Percentiles rank a stretch among this genome's conserved stretches.
Conservation (phyloP, 2,797 vertebrate genomes). For the Prunella strophiata region DNA sequence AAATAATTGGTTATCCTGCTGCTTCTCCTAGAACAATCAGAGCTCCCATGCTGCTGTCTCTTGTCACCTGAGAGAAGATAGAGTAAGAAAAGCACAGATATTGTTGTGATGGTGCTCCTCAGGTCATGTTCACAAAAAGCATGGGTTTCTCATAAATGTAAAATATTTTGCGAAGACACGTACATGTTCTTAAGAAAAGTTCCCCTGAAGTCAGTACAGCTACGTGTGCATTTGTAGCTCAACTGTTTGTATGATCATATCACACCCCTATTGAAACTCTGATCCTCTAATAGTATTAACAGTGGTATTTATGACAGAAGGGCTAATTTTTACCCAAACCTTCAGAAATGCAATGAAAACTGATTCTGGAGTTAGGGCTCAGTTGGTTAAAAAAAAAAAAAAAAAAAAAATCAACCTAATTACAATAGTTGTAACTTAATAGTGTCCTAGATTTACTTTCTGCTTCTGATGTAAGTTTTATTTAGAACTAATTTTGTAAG, state of each 20-base stretch:
- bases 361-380: not conserved
- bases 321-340: not conserved
- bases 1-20: not conserved
- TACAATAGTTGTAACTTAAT: not conserved
- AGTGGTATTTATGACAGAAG: not conserved
- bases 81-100: not conserved
- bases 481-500: not conserved
- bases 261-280: not conserved
- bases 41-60: not conserved
- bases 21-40: not conserved
- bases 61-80: not conserved
- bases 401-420: not conserved
- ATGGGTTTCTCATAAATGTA: not conserved
- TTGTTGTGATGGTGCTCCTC: not conserved
- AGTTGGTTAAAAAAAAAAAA: not conserved
- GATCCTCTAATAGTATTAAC: not conserved
- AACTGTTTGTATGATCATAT: not conserved
- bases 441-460: not conserved
- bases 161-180: not conserved
- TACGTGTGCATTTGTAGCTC: rapidly evolving
- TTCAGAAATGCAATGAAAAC: not conserved
- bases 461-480: not conserved
- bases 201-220: not conserved
- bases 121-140: rapidly evolving
- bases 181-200: rapidly evolving